phyloP scores from a whole-genome alignment of 2,797 vertebrate species.

The Lacerta bilineata region DNA sequence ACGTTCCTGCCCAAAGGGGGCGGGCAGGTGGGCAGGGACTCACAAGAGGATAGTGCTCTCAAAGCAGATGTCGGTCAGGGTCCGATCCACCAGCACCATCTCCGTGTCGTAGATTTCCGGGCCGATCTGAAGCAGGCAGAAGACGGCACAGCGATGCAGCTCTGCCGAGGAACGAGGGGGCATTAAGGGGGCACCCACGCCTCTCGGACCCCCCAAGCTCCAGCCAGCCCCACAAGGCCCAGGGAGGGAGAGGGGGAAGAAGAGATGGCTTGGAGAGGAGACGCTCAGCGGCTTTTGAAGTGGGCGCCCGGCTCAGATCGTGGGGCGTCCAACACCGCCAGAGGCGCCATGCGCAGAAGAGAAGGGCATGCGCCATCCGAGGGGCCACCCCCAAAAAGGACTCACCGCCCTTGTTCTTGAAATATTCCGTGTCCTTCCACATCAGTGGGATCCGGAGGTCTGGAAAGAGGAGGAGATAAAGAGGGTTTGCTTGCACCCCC shows the following conservation, averaged over 20 bases:
- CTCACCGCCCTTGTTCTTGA: slow-evolving; percentile 97
- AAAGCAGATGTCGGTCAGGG: slow-evolving; percentile 95
- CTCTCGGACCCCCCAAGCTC: neutral
- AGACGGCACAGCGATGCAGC: slow-evolving; percentile 93
- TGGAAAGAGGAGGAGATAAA: slow-evolving; percentile 62
- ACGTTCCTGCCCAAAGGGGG: neutral
- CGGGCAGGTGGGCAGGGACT: no score
- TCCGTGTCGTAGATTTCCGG: slow-evolving; percentile 94
- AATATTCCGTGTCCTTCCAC: slow-evolving; percentile 99
- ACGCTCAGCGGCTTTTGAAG: no score
- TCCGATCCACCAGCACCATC: slow-evolving; percentile 94
- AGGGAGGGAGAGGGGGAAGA: no score
- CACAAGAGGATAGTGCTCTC: slow-evolving; percentile 92
- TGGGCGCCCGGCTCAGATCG: neutral
- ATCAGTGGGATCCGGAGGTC: slow-evolving; percentile 95
- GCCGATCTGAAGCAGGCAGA: slow-evolving; percentile 92
- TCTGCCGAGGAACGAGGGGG: slow-evolving; percentile 74
- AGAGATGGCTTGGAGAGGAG: no score
- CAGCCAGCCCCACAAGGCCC: no score
- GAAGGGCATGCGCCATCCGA: neutral
- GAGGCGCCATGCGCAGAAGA: neutral
- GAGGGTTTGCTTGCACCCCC: no score
- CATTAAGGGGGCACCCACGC: neutral
- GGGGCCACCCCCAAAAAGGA: neutral
- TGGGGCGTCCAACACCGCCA: neutral